phyloP scores from a whole-genome alignment of 2,797 vertebrate species.

The Pangasius larnaudii region DNA sequence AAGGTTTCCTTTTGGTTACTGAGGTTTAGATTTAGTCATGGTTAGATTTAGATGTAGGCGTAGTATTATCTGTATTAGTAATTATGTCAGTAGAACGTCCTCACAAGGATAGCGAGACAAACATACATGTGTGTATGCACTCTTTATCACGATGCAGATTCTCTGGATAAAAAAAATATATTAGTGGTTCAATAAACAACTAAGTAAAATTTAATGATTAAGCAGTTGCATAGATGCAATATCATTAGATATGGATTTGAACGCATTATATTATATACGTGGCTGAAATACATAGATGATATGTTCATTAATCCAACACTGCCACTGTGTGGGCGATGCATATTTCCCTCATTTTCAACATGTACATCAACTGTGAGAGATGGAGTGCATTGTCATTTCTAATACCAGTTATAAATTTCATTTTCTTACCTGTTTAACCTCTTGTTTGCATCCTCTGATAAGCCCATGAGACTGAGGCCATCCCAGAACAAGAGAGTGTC shows the following conservation, averaged over 20 bases:
- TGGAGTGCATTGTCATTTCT: background rate
- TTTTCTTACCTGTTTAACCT: slow-evolving; percentile 60
- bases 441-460: slow-evolving; percentile 45
- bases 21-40: too few species aligned
- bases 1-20: background rate
- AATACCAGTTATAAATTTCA: background rate
- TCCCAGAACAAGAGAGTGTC: slow-evolving; percentile 1
- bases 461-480: slow-evolving; percentile 38
- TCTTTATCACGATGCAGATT: background rate
- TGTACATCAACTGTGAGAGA: background rate
- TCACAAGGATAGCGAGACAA: background rate
- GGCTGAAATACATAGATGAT: background rate
- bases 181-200: background rate
- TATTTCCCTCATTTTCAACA: background rate
- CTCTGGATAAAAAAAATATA: too few species aligned
- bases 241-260: background rate
- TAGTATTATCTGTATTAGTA: too few species aligned
- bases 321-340: slow-evolving; percentile 40
- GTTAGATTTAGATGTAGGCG: background rate
- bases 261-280: background rate
- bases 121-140: background rate
- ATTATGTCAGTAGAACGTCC: background rate
- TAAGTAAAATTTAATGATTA: background rate
- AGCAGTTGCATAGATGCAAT: background rate
- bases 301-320: slow-evolving; percentile 32